Base-by-base conservation (phyloP, 2,888 invertebrate species). In the Eupithecia pulchellata region DNA sequence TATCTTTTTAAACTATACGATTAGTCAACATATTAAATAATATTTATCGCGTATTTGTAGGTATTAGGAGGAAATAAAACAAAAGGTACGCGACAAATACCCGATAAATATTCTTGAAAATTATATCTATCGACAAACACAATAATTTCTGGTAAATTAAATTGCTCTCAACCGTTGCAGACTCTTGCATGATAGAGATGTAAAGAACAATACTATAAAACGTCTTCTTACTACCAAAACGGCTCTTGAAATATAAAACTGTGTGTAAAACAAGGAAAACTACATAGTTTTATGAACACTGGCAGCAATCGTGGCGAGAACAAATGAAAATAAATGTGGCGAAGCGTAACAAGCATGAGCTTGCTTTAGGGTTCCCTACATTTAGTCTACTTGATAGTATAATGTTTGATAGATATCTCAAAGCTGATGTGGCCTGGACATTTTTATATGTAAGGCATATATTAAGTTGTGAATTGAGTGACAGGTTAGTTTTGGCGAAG, bases 241-340 rank as follows among this genome's bases (percentile, higher is more conserved):
- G 83, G 82, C 81, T 81, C 86, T 86, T 89, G 85, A 87, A 90
- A 89, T 89, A 89, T 89, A 89, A 89, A 91, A 89, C 82, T 88
- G 85, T 83, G 84, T 89, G 89, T 91, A 90, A 90, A 91, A 90
- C 89, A 89, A 87, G 82, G 68, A 66, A 72, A 72, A 83, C 83
- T 82, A 83, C 85, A 90, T 89, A 89, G 90, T 90, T 91, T 91
- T 91, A 91, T 90, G 90, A 90, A 89, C 87, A 85, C 89, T 91
- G 91, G 88, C 91, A 91, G 87, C 90, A 90, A 90, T 92, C 88
- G 90, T 84, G 88, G 88, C 87, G 86, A 83, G 86, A 84, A 88
- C 89, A 89, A 90, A 91, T 88, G 89, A 87, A 86, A 84, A 84
- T 83, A 82, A 58, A 66, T 32, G 57, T n/a, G 13, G 64, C 6